Evolutionary conservation across 2,797 vertebrate species (phyloP), one percentile per base, ranked within the genome.

Genomic region (Myotis vivesi): DNA sequence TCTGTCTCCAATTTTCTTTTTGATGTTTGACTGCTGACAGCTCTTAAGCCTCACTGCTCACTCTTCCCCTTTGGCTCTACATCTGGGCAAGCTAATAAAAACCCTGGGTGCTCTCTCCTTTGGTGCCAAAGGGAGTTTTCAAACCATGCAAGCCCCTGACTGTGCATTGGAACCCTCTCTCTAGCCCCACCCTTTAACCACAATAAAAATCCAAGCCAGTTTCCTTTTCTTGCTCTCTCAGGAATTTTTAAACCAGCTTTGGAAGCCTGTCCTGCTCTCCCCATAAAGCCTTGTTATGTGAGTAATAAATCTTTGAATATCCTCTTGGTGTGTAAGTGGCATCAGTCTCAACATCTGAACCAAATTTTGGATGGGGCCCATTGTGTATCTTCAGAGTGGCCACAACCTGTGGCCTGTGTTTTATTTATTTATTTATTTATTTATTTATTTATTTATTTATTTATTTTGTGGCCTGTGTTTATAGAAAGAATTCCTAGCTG

Each of bases 301-400:
- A 94, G 38, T 55, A 89, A 95, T 84, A 87, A 90, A 85, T 13
- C 13, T 85, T 55, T 66, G 55, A 90, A 71, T 90, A 62, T 17
- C 10, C 72, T 94, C 38, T 38, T 87, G 59, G 49, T 71, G 1
- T 94, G 77, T 86, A 51, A 75, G 36, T 76, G 46, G 28, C 10
- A 90, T 83, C 12, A 30, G 38, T 57, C 4, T 80, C 36, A 30
- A 66, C 8, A 75, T 89, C 12, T 41, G 49, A 95, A 89, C 49
- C 33, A 87, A 87, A 91, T 91, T 89, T 91, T 89, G 17, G 69
- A 64, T 83, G 64, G 30, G 57, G 33, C 71, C 46, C 10, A 80
- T 83, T 91, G 20, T 92, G 44, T 79, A 22, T 59, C 66, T 96
- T 85, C 23, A 81, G 49, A 77, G 69, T 75, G 66, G 44, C 71